Conservation (phyloP, 1,140 invertebrate species). For the Plodia interpunctella region DNA sequence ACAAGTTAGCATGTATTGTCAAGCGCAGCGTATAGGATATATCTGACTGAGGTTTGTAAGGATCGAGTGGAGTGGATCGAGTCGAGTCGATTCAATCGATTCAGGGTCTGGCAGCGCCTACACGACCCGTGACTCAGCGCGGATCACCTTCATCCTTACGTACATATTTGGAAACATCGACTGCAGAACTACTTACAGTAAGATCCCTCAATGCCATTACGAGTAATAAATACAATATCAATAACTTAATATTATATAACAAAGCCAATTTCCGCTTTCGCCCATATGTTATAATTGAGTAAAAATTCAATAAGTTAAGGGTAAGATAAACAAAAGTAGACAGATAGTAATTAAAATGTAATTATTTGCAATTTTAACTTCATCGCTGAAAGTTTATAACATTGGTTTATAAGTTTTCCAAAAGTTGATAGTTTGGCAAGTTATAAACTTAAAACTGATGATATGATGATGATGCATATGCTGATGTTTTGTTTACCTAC, state of each 20-base stretch:
- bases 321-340: too few species aligned
- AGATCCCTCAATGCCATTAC: constrained; percentile 45
- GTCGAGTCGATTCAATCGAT: constrained; percentile 22
- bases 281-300: neutral
- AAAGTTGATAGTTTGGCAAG: too few species aligned
- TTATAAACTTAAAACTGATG: too few species aligned
- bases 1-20: constrained; percentile 31
- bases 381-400: too few species aligned
- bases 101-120: constrained; percentile 53
- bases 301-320: too few species aligned
- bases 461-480: too few species aligned
- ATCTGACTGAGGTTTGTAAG: constrained; percentile 46
- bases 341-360: neutral
- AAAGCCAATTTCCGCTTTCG: neutral
- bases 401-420: too few species aligned
- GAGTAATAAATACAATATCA: constrained; percentile 19
- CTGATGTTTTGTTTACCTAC: too few species aligned
- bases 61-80: neutral
- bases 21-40: constrained; percentile 33
- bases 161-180: constrained; percentile 69
- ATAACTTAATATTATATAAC: neutral
- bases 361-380: too few species aligned
- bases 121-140: constrained; percentile 53
- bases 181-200: constrained; percentile 40
- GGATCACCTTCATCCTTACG: constrained; percentile 65